These are phyloP conservation scores for Hipparchia sbordonii DNA, from an alignment of 2,888 invertebrate species.

Conservation along the genomic window DNA sequence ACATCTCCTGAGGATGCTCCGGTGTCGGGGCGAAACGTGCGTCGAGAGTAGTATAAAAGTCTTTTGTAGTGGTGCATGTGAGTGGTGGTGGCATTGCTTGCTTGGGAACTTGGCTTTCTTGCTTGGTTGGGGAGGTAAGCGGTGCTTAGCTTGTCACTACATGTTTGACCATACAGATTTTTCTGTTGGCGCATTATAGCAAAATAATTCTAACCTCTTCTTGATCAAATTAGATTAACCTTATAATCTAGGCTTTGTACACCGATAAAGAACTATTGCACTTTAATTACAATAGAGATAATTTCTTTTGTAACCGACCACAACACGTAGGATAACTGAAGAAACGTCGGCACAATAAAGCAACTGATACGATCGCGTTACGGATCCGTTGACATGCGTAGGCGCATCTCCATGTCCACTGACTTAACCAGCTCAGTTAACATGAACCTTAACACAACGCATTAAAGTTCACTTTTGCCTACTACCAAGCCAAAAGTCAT, in stretches of 20 bases:
- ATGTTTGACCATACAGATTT: too few species aligned
- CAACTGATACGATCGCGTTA: conserved; percentile 61
- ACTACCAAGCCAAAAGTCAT: neutral
- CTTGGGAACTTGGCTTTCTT: too few species aligned
- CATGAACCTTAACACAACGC: neutral
- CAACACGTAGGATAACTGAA: conserved; percentile 38
- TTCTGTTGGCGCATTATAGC: too few species aligned
- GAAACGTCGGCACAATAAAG: conserved; percentile 52
- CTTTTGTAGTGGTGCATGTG: too few species aligned
- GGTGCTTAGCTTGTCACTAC: too few species aligned
- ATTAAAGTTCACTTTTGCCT: conserved; percentile 4
- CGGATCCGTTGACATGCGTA: conserved; percentile 70
- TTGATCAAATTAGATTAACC: neutral
- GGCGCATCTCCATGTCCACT: conserved; percentile 52
- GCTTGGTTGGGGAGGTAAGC: too few species aligned
- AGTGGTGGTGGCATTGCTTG: too few species aligned
- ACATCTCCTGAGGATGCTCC: too few species aligned
- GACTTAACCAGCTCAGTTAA: conserved; percentile 5
- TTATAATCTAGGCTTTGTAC: neutral
- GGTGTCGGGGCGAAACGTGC: too few species aligned
- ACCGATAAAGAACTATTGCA: conserved; percentile 9
- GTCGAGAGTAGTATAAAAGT: too few species aligned
- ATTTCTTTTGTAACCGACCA: conserved; percentile 26
- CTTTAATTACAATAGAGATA: conserved; percentile 22
- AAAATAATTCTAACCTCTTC: neutral